Percentiles rank a stretch among this genome's conserved stretches.
These are phyloP conservation scores for Gymnoscopelus microlampas DNA, from an alignment of 2,797 vertebrate species.

Conservation along the genomic window DNA sequence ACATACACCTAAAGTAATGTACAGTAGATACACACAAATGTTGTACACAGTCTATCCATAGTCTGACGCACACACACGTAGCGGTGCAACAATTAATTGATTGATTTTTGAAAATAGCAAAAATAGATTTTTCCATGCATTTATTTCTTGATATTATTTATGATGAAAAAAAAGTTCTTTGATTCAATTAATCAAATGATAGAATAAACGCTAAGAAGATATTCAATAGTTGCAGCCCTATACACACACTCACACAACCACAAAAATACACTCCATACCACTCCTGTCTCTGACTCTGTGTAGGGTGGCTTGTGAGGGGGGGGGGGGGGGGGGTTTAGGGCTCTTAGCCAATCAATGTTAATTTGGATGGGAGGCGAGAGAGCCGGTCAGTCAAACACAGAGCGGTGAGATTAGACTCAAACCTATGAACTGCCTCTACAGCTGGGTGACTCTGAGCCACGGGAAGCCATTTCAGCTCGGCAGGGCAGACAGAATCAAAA, in stretches of 20 bases:
- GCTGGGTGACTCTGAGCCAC: slow-evolving; percentile 62
- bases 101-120: too few relatives aligned
- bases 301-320: too few relatives aligned
- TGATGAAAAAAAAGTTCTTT: too few relatives aligned
- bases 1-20: not conserved
- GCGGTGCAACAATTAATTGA: too few relatives aligned
- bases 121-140: too few relatives aligned
- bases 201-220: too few relatives aligned
- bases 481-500: slow-evolving; percentile 55
- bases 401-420: slow-evolving; percentile 48
- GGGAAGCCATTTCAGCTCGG: slow-evolving; percentile 63
- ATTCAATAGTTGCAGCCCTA: not conserved
- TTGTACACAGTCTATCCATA: not conserved
- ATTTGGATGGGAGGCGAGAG: slow-evolving; percentile 43
- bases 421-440: slow-evolving; percentile 57
- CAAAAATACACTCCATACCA: not conserved
- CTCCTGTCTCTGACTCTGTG: slow-evolving; percentile 13
- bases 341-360: slow-evolving; percentile 26
- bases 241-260: not conserved
- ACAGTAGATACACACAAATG: not conserved
- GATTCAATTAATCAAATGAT: too few relatives aligned
- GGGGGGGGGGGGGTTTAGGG: not conserved
- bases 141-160: too few relatives aligned
- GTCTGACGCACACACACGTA: not conserved
- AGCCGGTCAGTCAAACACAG: slow-evolving; percentile 41